Percentiles rank a stretch among this genome's conserved stretches.
phyloP scores from a whole-genome alignment of 92 coral and sea anemone genomes.

The Porites divaricata region DNA sequence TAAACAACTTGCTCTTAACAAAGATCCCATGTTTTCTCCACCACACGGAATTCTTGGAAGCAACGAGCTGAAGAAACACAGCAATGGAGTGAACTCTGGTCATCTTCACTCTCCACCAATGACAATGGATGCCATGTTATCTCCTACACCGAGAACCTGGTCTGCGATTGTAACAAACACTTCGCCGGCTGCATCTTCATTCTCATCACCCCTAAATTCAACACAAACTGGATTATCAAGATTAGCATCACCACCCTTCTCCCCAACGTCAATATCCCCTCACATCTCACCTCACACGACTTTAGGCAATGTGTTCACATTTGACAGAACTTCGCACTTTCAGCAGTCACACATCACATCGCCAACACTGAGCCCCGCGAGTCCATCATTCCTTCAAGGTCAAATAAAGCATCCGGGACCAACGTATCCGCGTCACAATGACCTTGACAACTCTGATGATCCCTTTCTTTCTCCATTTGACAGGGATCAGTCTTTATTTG shows the following conservation, averaged over 20 bases:
- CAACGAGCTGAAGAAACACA: slow-evolving; percentile 70
- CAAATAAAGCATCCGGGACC: slow-evolving; percentile 68
- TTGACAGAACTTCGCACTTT: slow-evolving; percentile 88
- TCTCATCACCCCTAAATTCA: slow-evolving; percentile 85
- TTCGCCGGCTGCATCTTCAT: slow-evolving; percentile 68
- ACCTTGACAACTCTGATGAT: slow-evolving; percentile 73
- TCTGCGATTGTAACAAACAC: slow-evolving; percentile 53
- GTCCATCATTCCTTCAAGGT: slow-evolving; percentile 81
- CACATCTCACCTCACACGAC: slow-evolving; percentile 90
- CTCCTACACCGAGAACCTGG: slow-evolving; percentile 86
- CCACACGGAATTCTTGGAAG: slow-evolving; percentile 70
- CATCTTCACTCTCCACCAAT: slow-evolving; percentile 76
- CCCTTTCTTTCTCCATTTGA: slow-evolving; percentile 83
- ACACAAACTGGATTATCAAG: slow-evolving; percentile 72
- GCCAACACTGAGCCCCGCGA: slow-evolving; percentile 90
- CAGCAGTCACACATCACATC: slow-evolving; percentile 87
- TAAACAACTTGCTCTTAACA: slow-evolving; percentile 65
- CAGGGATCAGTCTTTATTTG: slow-evolving; percentile 80
- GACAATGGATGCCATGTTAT: slow-evolving; percentile 75
- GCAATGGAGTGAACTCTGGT: slow-evolving; percentile 80
- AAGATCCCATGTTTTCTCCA: slow-evolving; percentile 91
- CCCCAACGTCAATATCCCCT: slow-evolving; percentile 92
- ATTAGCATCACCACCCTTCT: slow-evolving; percentile 87
- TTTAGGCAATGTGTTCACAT: slow-evolving; percentile 84
- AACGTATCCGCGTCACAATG: slow-evolving; percentile 63